Conservation (phyloP, 2,888 invertebrate genomes). For the Branchellion lobata region DNA sequence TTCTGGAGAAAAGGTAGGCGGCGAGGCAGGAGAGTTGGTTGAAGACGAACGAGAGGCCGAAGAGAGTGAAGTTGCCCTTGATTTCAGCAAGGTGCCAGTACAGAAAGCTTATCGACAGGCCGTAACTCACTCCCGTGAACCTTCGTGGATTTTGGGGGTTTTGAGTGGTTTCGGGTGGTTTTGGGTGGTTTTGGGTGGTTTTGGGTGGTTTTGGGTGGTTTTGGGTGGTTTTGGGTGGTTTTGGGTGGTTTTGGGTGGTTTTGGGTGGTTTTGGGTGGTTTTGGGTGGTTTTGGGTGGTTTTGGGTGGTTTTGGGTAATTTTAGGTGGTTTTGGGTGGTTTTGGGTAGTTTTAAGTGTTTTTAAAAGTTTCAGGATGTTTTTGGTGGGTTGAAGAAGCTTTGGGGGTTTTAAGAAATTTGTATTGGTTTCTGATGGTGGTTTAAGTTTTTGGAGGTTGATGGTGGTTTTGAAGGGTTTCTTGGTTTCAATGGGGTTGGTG, state of each 20-base stretch:
- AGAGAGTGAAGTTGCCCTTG: conserved; percentile 39
- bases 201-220: neutral
- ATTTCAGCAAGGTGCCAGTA: conserved; percentile 40
- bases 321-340: neutral
- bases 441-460: no score
- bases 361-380: no score
- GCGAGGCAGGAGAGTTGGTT: conserved; percentile 36
- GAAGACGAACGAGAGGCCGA: conserved; percentile 37
- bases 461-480: no score
- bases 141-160: neutral
- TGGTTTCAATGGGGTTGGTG: no score
- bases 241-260: neutral
- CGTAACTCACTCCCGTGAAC: conserved; percentile 29
- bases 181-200: neutral
- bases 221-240: neutral
- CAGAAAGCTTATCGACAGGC: conserved; percentile 16
- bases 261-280: neutral
- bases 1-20: conserved; percentile 42
- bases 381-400: no score
- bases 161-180: neutral
- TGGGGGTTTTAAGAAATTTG: no score
- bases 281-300: neutral
- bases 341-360: neutral
- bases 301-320: neutral
- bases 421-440: no score